phyloP scores from a whole-genome alignment of 2,113 vertebrate species.

The Chaetura pelagica region DNA sequence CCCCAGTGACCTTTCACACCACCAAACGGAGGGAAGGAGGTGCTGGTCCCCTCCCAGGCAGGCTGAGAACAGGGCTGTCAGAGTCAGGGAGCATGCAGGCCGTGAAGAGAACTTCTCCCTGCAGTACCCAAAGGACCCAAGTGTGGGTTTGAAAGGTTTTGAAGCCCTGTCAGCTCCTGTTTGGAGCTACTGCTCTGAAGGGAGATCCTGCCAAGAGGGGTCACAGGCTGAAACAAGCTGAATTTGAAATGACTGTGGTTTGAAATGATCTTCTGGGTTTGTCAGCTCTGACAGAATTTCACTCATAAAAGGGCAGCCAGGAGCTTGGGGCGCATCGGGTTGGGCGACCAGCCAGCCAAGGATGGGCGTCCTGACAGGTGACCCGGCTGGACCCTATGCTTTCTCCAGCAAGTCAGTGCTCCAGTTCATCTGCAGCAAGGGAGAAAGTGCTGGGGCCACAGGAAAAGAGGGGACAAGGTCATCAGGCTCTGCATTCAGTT shows the following conservation, averaged over 20 bases:
- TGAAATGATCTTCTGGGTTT: slow-evolving; percentile 4
- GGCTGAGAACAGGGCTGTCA: slow-evolving; percentile 34
- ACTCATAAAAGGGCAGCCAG: background rate
- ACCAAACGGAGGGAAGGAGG: accelerated
- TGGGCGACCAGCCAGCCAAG: background rate
- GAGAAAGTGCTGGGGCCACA: background rate
- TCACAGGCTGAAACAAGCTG: background rate
- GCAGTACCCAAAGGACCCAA: background rate
- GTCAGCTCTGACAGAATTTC: background rate
- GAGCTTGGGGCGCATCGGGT: background rate
- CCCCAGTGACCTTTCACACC: background rate
- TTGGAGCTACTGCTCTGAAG: slow-evolving; percentile 11
- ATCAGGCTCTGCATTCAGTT: accelerated
- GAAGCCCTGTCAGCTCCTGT: slow-evolving; percentile 53
- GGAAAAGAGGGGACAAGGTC: background rate
- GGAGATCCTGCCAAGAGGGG: slow-evolving; percentile 9
- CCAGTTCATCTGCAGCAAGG: background rate
- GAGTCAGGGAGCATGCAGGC: background rate
- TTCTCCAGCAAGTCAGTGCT: background rate
- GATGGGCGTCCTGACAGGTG: background rate
- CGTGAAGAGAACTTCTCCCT: background rate
- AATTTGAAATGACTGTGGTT: background rate
- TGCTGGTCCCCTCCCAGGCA: slow-evolving; percentile 15
- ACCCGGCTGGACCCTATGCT: background rate
- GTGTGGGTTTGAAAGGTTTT: slow-evolving; percentile 43